Evolutionary conservation across 2,113 vertebrate genomes (phyloP).

Genomic region (Phocoena sinus): DNA sequence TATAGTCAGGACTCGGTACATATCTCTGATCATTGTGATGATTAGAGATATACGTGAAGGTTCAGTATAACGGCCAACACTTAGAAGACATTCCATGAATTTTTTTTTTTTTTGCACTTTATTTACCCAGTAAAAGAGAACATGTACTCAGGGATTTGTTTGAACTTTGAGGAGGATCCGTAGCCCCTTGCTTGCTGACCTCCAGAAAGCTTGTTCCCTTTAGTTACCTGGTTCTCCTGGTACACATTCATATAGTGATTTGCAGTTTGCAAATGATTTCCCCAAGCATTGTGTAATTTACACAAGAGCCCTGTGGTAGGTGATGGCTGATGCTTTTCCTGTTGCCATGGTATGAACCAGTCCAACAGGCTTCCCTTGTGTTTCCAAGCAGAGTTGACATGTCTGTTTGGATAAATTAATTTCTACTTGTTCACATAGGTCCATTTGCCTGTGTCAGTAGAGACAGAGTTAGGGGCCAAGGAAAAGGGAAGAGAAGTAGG

Average conservation of each 20-base stretch:
- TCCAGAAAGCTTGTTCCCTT: neutral
- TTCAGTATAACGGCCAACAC: neutral
- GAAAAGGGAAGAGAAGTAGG: neutral
- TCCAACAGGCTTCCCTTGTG: neutral
- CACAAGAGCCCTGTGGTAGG: neutral
- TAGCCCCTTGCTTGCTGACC: neutral
- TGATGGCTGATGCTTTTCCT: neutral
- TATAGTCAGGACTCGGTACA: neutral
- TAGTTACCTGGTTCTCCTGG: neutral
- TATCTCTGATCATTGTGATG: neutral
- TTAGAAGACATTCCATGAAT: neutral
- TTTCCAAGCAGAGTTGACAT: neutral
- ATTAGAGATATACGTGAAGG: neutral
- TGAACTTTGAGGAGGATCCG: neutral
- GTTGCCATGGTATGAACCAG: rapidly evolving
- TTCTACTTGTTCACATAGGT: neutral
- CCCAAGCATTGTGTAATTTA: neutral
- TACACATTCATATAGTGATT: rapidly evolving
- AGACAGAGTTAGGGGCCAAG: neutral
- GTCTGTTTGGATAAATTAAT: neutral
- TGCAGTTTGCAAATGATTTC: neutral
- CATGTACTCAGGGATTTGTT: neutral
- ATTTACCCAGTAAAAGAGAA: neutral
- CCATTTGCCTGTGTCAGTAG: neutral
- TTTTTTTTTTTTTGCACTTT: neutral